phyloP scores from a whole-genome alignment of 2,888 invertebrate genomes.

The Octodonta nipae region DNA sequence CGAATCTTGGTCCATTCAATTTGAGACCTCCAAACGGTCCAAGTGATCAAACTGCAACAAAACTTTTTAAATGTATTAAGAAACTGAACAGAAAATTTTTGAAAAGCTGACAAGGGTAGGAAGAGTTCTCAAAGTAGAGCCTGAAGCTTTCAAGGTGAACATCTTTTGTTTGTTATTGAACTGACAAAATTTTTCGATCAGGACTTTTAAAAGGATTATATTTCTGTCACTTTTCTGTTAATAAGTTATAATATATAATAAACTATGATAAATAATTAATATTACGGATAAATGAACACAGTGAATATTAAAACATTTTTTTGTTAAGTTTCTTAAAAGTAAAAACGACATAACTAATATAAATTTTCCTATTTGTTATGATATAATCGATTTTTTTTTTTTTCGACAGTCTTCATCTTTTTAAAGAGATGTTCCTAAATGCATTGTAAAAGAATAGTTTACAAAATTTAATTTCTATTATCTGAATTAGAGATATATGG shows the following conservation, averaged over 20 bases:
- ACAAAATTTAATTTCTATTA: slow-evolving; percentile 25
- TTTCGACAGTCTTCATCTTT: slow-evolving; percentile 28
- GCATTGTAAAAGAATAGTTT: slow-evolving; percentile 33
- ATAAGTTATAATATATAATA: slow-evolving; percentile 11
- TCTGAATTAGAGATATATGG: slow-evolving; percentile 24
- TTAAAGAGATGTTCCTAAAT: slow-evolving; percentile 25
- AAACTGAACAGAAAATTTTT: too few relatives aligned
- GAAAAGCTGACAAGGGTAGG: too few relatives aligned
- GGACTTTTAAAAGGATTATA: too few relatives aligned
- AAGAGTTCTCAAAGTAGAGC: too few relatives aligned
- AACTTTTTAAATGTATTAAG: too few relatives aligned
- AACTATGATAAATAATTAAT: slow-evolving; percentile 18
- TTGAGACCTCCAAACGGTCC: too few relatives aligned
- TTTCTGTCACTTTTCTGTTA: slow-evolving; percentile 7
- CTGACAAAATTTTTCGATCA: too few relatives aligned
- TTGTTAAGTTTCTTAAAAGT: slow-evolving; percentile 14
- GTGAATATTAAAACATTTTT: slow-evolving; percentile 14
- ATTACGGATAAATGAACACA: slow-evolving; percentile 21
- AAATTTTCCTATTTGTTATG: slow-evolving; percentile 24
- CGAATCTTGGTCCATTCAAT: too few relatives aligned
- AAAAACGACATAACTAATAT: slow-evolving; percentile 23
- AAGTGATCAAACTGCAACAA: too few relatives aligned
- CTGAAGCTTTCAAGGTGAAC: too few relatives aligned
- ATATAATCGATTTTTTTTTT: slow-evolving; percentile 25
- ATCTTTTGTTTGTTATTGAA: too few relatives aligned